Conservation (phyloP, 30 jellyfish, hydroid and myxozoan genomes). For the Aurelia coerulea region DNA sequence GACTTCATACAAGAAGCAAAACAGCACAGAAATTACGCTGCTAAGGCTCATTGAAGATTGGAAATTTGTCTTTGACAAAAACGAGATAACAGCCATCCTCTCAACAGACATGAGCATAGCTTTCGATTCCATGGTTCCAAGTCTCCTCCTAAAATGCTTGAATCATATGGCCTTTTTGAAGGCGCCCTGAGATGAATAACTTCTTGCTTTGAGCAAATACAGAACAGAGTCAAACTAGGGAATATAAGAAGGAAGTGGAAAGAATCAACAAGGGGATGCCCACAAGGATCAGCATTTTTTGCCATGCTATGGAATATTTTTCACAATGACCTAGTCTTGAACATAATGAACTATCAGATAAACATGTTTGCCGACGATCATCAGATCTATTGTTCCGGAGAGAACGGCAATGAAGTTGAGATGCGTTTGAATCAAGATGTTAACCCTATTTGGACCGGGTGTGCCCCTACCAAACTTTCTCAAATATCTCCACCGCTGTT, state of each 20-base stretch:
- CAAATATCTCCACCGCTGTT: too few species aligned
- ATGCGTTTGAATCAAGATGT: too few species aligned
- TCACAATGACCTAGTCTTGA: constrained; percentile 15
- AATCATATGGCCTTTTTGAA: too few species aligned
- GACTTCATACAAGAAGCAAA: constrained; percentile 60
- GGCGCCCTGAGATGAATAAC: too few species aligned
- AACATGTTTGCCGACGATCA: constrained; percentile 40
- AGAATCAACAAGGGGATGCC: constrained; percentile 69
- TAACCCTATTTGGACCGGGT: too few species aligned
- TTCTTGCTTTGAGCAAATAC: too few species aligned
- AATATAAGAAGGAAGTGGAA: constrained; percentile 64
- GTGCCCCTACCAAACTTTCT: too few species aligned
- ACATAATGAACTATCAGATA: constrained; percentile 43
- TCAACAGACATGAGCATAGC: constrained; percentile 67
- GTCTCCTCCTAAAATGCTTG: constrained; percentile 22
- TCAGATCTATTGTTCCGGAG: constrained; percentile 5
- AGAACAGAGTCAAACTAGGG: too few species aligned
- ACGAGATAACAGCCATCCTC: constrained; percentile 60
- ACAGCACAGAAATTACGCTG: constrained; percentile 27
- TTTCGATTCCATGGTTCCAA: constrained; percentile 62
- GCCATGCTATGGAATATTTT: constrained; percentile 9
- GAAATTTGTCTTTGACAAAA: constrained; percentile 47
- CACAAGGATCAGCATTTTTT: constrained; percentile 61
- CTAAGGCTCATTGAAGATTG: constrained; percentile 44
- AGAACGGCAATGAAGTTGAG: constrained; percentile 41